phyloP scores from a whole-genome alignment of 1,140 invertebrate genomes.

The Drosophila burlai region DNA sequence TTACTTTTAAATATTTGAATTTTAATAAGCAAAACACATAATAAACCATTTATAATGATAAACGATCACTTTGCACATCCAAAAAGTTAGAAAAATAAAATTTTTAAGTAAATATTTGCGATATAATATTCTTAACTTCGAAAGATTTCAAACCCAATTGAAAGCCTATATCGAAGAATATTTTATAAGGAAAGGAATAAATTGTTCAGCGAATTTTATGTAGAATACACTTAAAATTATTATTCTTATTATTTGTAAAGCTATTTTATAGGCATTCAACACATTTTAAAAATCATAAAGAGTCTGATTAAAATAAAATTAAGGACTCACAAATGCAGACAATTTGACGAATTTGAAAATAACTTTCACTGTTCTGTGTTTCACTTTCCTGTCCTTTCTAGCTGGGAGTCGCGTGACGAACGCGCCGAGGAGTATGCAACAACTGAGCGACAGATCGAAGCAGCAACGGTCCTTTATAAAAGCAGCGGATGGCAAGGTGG shows the following conservation, averaged over 20 bases:
- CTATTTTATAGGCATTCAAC: rapidly evolving
- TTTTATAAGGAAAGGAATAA: background rate
- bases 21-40: no score
- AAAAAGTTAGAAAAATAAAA: no score
- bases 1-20: background rate
- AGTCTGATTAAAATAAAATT: background rate
- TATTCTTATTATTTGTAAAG: no score
- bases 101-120: background rate
- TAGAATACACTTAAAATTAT: background rate
- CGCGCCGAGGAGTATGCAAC: conserved; percentile 77
- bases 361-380: conserved; percentile 34
- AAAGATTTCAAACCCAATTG: background rate
- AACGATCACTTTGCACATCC: background rate
- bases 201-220: background rate
- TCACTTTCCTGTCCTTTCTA: conserved; percentile 6
- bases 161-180: no score
- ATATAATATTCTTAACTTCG: background rate
- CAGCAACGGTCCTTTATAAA: conserved; percentile 69
- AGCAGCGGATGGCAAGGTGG: conserved; percentile 12
- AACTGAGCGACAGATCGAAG: conserved; percentile 80
- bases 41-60: no score
- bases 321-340: conserved; percentile 5
- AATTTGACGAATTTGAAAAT: conserved; percentile 8
- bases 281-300: background rate
- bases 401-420: conserved; percentile 44